Base-by-base conservation (phyloP, 2,888 invertebrate species). In the Acanthosepion esculentum region DNA sequence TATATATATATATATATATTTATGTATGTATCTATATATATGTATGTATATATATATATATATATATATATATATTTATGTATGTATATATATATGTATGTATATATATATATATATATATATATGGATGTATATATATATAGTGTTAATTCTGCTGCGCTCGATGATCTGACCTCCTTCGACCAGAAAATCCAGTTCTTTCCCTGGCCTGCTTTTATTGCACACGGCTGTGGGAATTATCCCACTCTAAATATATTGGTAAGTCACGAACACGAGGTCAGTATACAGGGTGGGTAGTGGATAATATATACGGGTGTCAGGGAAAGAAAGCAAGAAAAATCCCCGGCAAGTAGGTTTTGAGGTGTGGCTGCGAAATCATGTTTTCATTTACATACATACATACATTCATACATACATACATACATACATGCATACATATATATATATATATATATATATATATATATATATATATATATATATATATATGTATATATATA, bases 101-200 rank as follows among this genome's bases (percentile, higher is more conserved):
- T 55, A 55, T 55, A 55, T 55, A 55, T 55, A 55, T 55, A 55
- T 55, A 55, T 55, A 55, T 55, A 55, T 55, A 55, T 55, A 20
- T 55, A 20, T 55, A 20, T 55, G n/a, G n/a, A 15, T 55, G 4
- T 55, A 55, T 55, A 20, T 55, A 20, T 55, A 20, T 55, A 20
- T 23, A 23, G 0, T 7, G 59, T 59, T 20, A 23, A 50, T 59
- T n/a, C 78, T 78, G 78, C n/a, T 78, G 78, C n/a, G 2, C 15
- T 78, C 78, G 10, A n/a, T 5, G 78, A 78, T n/a, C 15, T 78
- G 78, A 78, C 78, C 78, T 78, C 78, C 15, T n/a, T 78, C n/a
- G 78, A 78, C 78, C 78, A 78, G 78, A 78, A n/a, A 78, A 78
- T 78, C 78, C 78, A 78, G n/a, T n/a, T 78, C n/a, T n/a, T n/a